A percentile compares a stretch with the other conserved stretches of the same genome.
These are phyloP conservation scores for Apostichopus japonicus DNA, from an alignment of 35 echinoderm and acorn worm species.

Conservation along the genomic window DNA sequence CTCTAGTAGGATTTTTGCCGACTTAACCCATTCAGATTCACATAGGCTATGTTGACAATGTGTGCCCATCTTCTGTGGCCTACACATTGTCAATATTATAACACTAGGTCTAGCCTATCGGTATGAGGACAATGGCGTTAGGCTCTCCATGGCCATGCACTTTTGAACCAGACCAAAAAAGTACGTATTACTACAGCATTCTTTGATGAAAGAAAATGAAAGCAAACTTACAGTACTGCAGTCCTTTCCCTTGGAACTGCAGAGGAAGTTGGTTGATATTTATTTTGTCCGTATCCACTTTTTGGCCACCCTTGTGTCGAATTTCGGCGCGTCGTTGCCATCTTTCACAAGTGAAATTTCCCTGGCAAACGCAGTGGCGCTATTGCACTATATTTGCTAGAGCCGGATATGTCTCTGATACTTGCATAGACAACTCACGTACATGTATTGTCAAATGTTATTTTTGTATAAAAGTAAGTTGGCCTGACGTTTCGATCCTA, in stretches of 20 bases:
- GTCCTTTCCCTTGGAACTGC: slow-evolving; percentile 80
- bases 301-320: slow-evolving; percentile 39
- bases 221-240: slow-evolving; percentile 77
- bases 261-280: slow-evolving; percentile 29
- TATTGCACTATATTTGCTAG: background rate
- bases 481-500: too few species aligned
- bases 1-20: too few species aligned
- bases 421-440: too few species aligned
- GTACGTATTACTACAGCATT: background rate
- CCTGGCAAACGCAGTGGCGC: background rate
- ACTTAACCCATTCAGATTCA: too few species aligned
- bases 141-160: background rate
- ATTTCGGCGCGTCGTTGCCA: background rate
- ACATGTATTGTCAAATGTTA: too few species aligned
- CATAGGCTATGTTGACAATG: too few species aligned
- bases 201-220: background rate
- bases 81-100: background rate
- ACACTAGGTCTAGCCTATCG: background rate
- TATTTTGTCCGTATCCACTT: background rate
- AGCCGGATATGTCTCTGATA: too few species aligned
- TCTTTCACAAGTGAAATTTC: background rate
- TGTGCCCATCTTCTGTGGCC: too few species aligned
- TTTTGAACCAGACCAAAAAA: background rate
- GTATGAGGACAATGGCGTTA: background rate
- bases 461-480: too few species aligned